phyloP scores from a whole-genome alignment of 2,797 vertebrate genomes.

The Podarcis lilfordi region DNA sequence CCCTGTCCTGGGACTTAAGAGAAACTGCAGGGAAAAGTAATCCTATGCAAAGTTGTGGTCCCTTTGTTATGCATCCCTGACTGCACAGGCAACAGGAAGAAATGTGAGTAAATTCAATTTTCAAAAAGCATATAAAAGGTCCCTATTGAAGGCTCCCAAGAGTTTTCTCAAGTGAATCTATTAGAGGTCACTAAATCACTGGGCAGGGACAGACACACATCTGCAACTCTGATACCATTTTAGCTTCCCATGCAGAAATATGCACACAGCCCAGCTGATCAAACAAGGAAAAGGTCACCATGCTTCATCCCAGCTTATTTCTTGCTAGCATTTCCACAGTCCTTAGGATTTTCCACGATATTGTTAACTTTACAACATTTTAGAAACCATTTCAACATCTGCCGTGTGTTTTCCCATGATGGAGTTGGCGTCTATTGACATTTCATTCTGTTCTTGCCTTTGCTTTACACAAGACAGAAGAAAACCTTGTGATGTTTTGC shows the following conservation, averaged over 20 bases:
- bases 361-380: background rate
- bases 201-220: background rate
- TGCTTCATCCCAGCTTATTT: background rate
- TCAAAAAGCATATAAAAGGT: background rate
- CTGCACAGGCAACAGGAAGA: background rate
- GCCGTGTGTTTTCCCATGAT: background rate
- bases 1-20: background rate
- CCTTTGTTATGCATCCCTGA: background rate
- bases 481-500: background rate
- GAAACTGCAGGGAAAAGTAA: background rate
- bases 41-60: background rate
- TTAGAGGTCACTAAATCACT: slow-evolving; percentile 23
- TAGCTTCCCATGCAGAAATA: slow-evolving; percentile 1
- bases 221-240: slow-evolving; percentile 20
- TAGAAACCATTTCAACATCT: background rate
- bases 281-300: background rate
- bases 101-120: background rate
- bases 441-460: background rate
- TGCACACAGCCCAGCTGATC: background rate
- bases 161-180: background rate
- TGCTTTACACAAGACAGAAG: slow-evolving; percentile 8
- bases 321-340: background rate
- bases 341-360: background rate
- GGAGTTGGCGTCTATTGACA: background rate
- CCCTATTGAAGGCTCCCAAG: background rate